Evolutionary conservation across 2,113 vertebrate species (phyloP).

Genomic region (Dryoscopus gambensis): DNA sequence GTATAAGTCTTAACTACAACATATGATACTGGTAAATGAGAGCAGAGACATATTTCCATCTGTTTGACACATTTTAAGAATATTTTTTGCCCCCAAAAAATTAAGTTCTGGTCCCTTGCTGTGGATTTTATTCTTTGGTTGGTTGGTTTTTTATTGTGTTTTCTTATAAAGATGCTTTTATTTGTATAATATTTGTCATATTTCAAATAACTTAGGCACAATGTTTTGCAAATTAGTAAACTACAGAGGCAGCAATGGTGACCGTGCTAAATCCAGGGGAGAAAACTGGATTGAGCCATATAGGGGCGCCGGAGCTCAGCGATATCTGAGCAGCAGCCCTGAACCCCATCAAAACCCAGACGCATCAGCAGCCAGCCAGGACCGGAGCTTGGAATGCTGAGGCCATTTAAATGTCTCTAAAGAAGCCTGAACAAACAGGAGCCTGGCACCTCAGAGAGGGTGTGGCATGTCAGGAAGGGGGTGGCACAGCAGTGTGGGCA

Average conservation of each 20-base stretch:
- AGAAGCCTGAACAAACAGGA: neutral
- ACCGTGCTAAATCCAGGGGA: neutral
- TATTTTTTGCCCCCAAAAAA: rapidly evolving
- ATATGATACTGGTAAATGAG: neutral
- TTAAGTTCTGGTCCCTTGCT: rapidly evolving
- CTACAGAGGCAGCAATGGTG: neutral
- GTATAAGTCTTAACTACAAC: neutral
- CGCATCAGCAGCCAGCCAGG: too few relatives aligned
- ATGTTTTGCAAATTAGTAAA: neutral
- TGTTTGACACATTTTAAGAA: neutral
- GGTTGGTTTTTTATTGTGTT: rapidly evolving
- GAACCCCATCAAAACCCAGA: neutral
- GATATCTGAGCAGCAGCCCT: neutral
- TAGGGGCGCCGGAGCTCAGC: neutral
- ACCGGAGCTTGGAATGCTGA: neutral
- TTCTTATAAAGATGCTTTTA: neutral
- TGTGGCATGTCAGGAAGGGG: too few relatives aligned
- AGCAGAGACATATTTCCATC: neutral
- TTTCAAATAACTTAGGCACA: neutral
- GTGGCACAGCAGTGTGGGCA: neutral
- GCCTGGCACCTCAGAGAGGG: too few relatives aligned
- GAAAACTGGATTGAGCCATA: rapidly evolving
- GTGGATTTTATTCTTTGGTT: neutral
- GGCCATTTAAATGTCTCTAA: neutral
- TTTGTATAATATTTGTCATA: neutral